Conservation (phyloP, 1,140 invertebrate species). For the Papilio polyxenes region DNA sequence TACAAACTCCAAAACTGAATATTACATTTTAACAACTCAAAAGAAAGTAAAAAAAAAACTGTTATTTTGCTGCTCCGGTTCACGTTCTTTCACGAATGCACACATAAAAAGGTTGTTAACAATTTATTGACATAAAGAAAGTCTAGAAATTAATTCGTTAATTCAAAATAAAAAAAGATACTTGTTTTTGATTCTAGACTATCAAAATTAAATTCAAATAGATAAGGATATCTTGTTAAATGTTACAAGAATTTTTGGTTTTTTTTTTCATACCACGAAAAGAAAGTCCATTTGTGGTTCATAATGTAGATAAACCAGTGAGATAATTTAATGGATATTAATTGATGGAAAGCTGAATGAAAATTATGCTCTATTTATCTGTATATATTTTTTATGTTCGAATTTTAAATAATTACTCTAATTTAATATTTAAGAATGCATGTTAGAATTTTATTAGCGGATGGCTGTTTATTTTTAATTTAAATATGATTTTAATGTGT, state of each 20-base stretch:
- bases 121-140: too few relatives aligned
- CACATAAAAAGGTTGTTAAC: too few relatives aligned
- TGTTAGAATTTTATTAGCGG: background rate
- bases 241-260: background rate
- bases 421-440: background rate
- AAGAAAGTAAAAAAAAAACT: too few relatives aligned
- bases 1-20: too few relatives aligned
- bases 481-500: background rate
- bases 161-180: background rate
- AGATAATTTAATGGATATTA: background rate
- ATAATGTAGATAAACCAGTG: background rate
- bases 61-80: too few relatives aligned
- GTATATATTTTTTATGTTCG: background rate
- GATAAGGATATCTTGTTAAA: background rate
- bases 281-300: background rate
- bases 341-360: background rate
- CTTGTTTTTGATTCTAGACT: background rate
- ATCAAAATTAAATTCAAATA: background rate
- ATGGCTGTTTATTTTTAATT: background rate
- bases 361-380: background rate
- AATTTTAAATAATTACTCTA: background rate
- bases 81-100: too few relatives aligned
- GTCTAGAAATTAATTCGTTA: background rate
- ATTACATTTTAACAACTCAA: too few relatives aligned
- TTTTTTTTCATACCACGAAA: background rate